phyloP scores from a whole-genome alignment of 1,140 invertebrate genomes.

The Drosophila lowei region DNA sequence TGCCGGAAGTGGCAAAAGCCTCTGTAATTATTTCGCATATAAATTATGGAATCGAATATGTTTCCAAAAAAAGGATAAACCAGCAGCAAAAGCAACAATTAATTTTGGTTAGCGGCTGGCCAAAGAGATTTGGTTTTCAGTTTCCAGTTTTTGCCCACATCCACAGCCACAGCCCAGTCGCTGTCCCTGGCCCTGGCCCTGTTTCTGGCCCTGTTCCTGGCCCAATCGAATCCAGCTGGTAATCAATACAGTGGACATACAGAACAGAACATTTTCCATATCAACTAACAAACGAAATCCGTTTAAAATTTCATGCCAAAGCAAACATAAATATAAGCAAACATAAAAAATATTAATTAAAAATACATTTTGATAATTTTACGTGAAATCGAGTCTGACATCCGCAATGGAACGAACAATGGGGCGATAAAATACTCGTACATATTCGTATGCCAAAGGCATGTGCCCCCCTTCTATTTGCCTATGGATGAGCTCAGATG shows the following conservation, averaged over 20 bases:
- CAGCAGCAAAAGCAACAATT: conserved; percentile 49
- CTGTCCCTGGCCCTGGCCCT: too few relatives aligned
- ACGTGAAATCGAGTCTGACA: conserved; percentile 66
- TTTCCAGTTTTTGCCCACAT: background rate
- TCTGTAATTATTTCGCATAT: conserved; percentile 70
- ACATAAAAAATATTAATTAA: conserved; percentile 48
- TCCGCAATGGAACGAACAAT: conserved; percentile 73
- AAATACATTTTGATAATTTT: conserved; percentile 59
- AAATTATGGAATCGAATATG: conserved; percentile 60
- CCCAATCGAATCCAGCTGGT: conserved; percentile 2
- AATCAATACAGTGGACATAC: conserved; percentile 8
- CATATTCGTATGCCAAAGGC: conserved; percentile 15
- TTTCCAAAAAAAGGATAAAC: conserved; percentile 12
- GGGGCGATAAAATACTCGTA: conserved; percentile 1
- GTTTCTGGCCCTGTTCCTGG: conserved; percentile 1
- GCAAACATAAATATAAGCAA: conserved; percentile 34
- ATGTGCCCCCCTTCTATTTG: background rate
- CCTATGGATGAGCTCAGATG: background rate
- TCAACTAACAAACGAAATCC: conserved; percentile 25
- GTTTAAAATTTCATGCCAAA: conserved; percentile 53
- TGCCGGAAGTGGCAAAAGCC: conserved; percentile 69
- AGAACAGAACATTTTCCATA: conserved; percentile 15
- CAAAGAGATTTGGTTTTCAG: conserved; percentile 26
- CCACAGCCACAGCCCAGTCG: background rate
- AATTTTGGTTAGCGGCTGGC: conserved; percentile 63